Conservation (phyloP, 2,888 invertebrate species). For the Panzeria rudis region DNA sequence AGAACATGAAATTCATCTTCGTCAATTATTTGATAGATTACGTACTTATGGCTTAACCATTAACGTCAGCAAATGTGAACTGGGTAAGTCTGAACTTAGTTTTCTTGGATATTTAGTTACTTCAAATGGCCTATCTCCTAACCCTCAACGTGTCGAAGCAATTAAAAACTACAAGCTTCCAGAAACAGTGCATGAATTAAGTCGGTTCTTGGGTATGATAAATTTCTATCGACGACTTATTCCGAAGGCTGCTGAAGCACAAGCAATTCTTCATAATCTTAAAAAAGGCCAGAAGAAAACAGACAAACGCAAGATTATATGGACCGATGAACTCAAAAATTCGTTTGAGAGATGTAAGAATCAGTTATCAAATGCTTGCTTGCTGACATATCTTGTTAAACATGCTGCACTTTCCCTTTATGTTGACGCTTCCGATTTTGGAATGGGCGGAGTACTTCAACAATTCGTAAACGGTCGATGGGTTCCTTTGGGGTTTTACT, state of each 20-base stretch:
- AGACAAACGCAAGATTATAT: constrained; percentile 21
- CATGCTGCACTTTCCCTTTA: too few species aligned
- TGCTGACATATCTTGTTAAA: too few species aligned
- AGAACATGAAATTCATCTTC: constrained; percentile 9
- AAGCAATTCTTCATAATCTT: constrained; percentile 25
- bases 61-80: constrained; percentile 28
- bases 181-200: neutral
- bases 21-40: too few species aligned
- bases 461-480: too few species aligned
- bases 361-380: too few species aligned
- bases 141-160: neutral
- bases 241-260: constrained; percentile 5
- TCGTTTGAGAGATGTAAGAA: too few species aligned
- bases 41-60: too few species aligned
- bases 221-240: constrained; percentile 14
- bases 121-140: neutral
- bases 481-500: too few species aligned
- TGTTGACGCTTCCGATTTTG: too few species aligned
- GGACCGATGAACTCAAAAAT: constrained; percentile 12
- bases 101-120: constrained; percentile 6
- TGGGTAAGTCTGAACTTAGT: constrained; percentile 19
- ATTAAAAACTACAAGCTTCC: constrained; percentile 10
- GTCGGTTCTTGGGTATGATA: neutral
- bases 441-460: too few species aligned
- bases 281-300: constrained; percentile 10